A percentile compares a stretch with the other conserved stretches of the same genome.
Evolutionary conservation across 1,140 invertebrate genomes (phyloP).

Genomic region (Drosophila erecta): DNA sequence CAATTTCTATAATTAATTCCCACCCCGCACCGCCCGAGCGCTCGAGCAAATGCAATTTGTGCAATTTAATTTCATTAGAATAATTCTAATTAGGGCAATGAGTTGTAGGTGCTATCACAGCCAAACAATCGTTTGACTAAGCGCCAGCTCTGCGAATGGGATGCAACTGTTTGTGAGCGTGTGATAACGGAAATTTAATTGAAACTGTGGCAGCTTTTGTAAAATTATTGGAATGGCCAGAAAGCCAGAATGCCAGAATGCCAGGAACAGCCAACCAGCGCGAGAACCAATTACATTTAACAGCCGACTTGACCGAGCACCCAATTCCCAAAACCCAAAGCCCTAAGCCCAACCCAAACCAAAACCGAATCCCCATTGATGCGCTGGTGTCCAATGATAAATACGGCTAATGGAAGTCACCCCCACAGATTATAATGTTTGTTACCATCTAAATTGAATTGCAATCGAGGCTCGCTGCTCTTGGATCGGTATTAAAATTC

Average conservation of each 20-base stretch:
- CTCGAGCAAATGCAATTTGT: conserved; percentile 54
- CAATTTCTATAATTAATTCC: conserved; percentile 74
- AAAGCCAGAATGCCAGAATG: neutral
- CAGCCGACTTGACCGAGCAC: conserved; percentile 42
- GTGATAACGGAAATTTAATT: conserved; percentile 77
- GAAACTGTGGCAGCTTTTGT: conserved; percentile 75
- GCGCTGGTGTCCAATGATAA: conserved; percentile 66
- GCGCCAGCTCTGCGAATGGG: conserved; percentile 12
- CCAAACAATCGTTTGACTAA: conserved; percentile 49
- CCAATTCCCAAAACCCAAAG: conserved; percentile 7
- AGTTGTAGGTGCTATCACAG: conserved; percentile 58
- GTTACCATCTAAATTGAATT: conserved; percentile 69
- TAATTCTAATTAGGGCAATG: conserved; percentile 83
- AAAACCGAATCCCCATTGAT: conserved; percentile 58
- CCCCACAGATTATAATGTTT: conserved; percentile 58
- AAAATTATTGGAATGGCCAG: conserved; percentile 71
- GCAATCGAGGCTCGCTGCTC: conserved; percentile 37
- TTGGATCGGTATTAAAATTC: conserved; percentile 70
- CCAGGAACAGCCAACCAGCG: conserved; percentile 46
- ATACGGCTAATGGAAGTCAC: conserved; percentile 58
- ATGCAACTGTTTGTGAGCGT: conserved; percentile 50
- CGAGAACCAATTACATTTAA: conserved; percentile 77
- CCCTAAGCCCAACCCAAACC: neutral
- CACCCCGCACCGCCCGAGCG: conserved; percentile 4
- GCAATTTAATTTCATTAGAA: conserved; percentile 84